Conservation (phyloP, 1,140 invertebrate genomes). For the Drosophila ogumai region DNA sequence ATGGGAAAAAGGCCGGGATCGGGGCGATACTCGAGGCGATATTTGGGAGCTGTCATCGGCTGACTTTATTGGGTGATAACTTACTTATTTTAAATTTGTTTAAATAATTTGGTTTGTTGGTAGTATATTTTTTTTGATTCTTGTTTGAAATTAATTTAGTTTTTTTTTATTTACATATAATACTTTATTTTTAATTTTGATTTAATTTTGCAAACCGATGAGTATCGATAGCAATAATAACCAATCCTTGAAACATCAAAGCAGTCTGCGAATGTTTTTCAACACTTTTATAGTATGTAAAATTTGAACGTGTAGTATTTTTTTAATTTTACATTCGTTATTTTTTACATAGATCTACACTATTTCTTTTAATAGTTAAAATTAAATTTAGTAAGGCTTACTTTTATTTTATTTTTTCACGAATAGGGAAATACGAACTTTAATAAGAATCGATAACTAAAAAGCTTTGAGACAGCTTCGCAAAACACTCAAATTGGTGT, state of each 20-base stretch:
- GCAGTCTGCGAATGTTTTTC: neutral
- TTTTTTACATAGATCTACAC: neutral
- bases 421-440: too few relatives aligned
- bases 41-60: constrained; percentile 3
- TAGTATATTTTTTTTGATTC: neutral
- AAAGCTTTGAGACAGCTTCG: too few relatives aligned
- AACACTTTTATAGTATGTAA: constrained; percentile 5
- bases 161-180: too few relatives aligned
- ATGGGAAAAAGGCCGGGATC: neutral
- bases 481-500: neutral
- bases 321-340: neutral
- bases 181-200: too few relatives aligned
- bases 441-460: too few relatives aligned
- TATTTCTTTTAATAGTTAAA: too few relatives aligned
- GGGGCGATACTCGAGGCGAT: neutral
- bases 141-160: neutral
- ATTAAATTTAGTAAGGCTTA: too few relatives aligned
- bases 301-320: neutral
- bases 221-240: neutral
- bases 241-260: constrained; percentile 19
- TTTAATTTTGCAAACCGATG: neutral
- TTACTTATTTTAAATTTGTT: neutral
- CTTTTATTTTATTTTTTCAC: too few relatives aligned
- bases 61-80: neutral
- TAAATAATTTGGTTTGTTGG: neutral